Base-by-base conservation (phyloP, 2,888 invertebrate genomes). In the Diachrysia chrysitis region DNA sequence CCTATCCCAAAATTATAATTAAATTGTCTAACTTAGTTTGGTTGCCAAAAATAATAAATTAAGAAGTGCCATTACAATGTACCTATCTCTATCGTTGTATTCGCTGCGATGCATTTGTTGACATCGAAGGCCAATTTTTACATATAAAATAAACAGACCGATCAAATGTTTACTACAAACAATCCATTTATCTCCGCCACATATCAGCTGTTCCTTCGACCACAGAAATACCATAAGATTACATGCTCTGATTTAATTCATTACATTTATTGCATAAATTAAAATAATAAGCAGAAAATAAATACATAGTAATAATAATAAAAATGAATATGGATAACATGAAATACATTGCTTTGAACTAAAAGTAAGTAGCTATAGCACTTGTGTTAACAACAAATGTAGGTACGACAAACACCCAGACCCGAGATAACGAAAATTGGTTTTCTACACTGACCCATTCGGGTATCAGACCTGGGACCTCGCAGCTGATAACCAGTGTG, bases 181-280 rank as follows among this genome's bases (percentile, higher is more conserved):
- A 42, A n/a, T 16, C n/a, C n/a, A 42, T n/a, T 42, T 42, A 42
- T 42, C 42, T 42, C n/a, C 42, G 42, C 42, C n/a, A 42, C 42
- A 42, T 42, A 42, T 42, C 19, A 12, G 12, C 48, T 21, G 48
- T 21, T 19, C 2, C 19, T 21, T 21, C 21, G 12, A 51, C 48
- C 48, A 19, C 48, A 51, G 48, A 51, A 51, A 51, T 51, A 21
- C 48, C 48, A 51, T 51, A 21, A 21, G 9, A 21, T 3, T 21
- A 51, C 21, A 51, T 51, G 48, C 48, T 42, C 42, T 19, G 48
- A 12, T 21, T 51, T 51, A 21, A 51, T 51, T 37, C 37, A 37
- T n/a, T 5, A 37, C 37, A 37, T 37, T 16, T 32, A 32, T 32
- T 37, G 14, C 4, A 16, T 42, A n/a, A 42, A 42, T 42, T 42